Evolutionary conservation across 1,140 invertebrate genomes (phyloP).

Genomic region (Ruditapes philippinarum): DNA sequence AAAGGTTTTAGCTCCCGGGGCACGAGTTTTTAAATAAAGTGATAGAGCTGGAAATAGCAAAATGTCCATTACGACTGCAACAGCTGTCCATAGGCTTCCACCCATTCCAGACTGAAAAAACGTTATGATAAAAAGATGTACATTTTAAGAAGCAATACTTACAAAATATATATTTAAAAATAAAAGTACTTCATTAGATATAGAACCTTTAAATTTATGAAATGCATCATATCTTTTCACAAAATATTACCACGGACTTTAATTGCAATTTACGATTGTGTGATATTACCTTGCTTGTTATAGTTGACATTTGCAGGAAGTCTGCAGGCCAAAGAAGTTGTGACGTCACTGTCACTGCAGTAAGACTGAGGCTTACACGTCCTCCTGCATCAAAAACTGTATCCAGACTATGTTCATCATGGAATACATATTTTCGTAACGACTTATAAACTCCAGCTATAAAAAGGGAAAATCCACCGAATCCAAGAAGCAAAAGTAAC

Average conservation of each 20-base stretch:
- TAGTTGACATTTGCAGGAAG: slow-evolving; percentile 61
- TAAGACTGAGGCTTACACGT: slow-evolving; percentile 63
- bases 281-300: slow-evolving; percentile 60
- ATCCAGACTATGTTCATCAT: slow-evolving; percentile 74
- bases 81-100: slow-evolving; percentile 82
- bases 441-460: slow-evolving; percentile 60
- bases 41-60: slow-evolving; percentile 83
- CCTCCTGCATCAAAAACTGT: slow-evolving; percentile 84
- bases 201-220: too few species aligned
- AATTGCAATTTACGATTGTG: too few species aligned
- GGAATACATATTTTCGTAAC: slow-evolving; percentile 63
- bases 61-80: slow-evolving; percentile 81
- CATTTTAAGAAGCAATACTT: too few species aligned
- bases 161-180: too few species aligned
- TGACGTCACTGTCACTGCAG: slow-evolving; percentile 67
- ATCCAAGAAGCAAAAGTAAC: slow-evolving; percentile 67
- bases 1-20: slow-evolving; percentile 85
- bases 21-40: slow-evolving; percentile 78
- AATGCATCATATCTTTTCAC: too few species aligned
- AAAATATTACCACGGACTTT: too few species aligned
- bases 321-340: slow-evolving; percentile 68
- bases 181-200: too few species aligned
- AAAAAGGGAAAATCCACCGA: slow-evolving; percentile 67
- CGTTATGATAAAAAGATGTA: too few species aligned
- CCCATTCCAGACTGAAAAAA: slow-evolving; percentile 79